Conservation (phyloP, 2,888 invertebrate species). For the Xylocampa areola region DNA sequence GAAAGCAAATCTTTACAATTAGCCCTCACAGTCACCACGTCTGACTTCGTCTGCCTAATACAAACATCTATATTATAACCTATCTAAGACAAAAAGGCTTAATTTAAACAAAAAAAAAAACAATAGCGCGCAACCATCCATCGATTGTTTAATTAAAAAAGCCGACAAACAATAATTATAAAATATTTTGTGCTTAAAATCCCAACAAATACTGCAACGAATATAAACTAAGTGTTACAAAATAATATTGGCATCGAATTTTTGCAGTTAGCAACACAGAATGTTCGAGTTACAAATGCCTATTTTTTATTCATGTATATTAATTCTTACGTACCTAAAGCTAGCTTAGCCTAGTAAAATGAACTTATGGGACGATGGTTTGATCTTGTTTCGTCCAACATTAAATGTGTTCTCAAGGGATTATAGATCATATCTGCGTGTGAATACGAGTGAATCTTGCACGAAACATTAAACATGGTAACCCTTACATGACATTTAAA, state of each 20-base stretch:
- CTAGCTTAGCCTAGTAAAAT: conserved; percentile 83
- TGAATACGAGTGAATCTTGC: conserved; percentile 52
- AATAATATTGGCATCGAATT: conserved; percentile 68
- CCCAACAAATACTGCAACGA: conserved; percentile 81
- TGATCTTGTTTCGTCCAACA: conserved; percentile 56
- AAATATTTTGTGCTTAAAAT: conserved; percentile 74
- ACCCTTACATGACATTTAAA: conserved; percentile 59
- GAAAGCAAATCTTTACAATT: conserved; percentile 61
- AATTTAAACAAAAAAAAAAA: conserved; percentile 67
- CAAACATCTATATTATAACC: conserved; percentile 85
- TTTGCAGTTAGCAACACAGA: conserved; percentile 78
- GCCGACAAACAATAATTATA: conserved; percentile 67
- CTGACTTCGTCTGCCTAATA: conserved; percentile 74
- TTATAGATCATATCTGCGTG: conserved; percentile 51
- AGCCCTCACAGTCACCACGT: conserved; percentile 62
- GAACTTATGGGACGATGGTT: conserved; percentile 68
- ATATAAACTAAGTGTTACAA: conserved; percentile 73
- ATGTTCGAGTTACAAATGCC: conserved; percentile 82
- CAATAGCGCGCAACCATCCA: conserved; percentile 78
- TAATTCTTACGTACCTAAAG: conserved; percentile 79
- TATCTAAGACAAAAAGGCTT: conserved; percentile 86
- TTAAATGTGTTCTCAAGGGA: conserved; percentile 57
- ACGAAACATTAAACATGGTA: conserved; percentile 56
- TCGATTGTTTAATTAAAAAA: conserved; percentile 72
- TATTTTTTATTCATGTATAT: conserved; percentile 70